phyloP scores from a whole-genome alignment of 2,113 vertebrate genomes.

The Tenrec ecaudatus region DNA sequence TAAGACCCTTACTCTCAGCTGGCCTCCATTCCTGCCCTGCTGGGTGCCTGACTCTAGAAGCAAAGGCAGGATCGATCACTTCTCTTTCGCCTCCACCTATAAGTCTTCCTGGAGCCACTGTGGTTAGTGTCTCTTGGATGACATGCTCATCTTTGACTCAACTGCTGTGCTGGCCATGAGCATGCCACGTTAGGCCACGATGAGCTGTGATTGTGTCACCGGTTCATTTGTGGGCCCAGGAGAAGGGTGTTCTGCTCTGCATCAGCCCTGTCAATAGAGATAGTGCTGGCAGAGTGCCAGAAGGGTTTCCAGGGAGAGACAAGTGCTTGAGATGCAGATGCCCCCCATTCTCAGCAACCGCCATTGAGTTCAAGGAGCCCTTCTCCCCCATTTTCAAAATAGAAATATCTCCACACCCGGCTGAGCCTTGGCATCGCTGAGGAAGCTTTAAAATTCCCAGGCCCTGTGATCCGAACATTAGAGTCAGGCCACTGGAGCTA shows the following conservation, averaged over 20 bases:
- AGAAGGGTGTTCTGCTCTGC: background rate
- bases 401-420: background rate
- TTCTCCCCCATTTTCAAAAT: background rate
- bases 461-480: background rate
- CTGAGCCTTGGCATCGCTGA: background rate
- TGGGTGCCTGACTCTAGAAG: too few relatives aligned
- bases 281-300: background rate
- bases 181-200: too few relatives aligned
- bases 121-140: too few relatives aligned
- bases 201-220: too few relatives aligned
- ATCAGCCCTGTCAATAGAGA: background rate
- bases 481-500: background rate
- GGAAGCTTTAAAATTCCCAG: background rate
- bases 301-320: background rate
- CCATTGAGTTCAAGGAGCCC: background rate
- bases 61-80: too few relatives aligned
- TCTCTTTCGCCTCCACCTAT: too few relatives aligned
- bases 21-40: too few relatives aligned
- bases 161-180: too few relatives aligned
- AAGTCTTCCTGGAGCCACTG: too few relatives aligned
- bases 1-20: too few relatives aligned
- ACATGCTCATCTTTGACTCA: too few relatives aligned
- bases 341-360: background rate
- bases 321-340: too few relatives aligned
- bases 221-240: background rate